Evolutionary conservation across 2,888 invertebrate species (phyloP), one percentile per base, ranked within the genome.

Genomic region (Xiphydria camelus): DNA sequence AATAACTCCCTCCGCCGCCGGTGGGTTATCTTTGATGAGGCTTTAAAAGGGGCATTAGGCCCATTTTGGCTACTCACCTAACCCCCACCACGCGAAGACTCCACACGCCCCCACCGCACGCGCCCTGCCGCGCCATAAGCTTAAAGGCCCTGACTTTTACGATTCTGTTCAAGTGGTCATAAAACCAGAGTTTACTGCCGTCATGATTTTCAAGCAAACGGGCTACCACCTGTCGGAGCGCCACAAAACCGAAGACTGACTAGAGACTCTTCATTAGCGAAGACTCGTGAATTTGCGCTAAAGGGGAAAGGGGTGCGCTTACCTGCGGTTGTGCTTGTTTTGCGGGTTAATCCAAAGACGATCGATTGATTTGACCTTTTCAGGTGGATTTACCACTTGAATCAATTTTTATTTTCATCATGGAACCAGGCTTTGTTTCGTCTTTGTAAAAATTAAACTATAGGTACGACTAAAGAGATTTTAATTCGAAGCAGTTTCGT

Each of bases 91-190:
- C 39, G 15, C 39, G 41, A 47, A 37, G 49, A 53, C 47, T 50
- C 55, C 55, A 65, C 68, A 69, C 71, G 67, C 66, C 68, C 69
- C 62, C 66, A 65, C 70, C 64, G 64, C 75, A 75, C 74, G 73
- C 74, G 75, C 73, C 74, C 71, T 64, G 66, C 67, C 61, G 60
- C 55, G 57, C 63, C 60, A 64, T 64, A 64, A 68, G 73, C 74
- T 75, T 68, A 71, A 69, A 75, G 73, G 71, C 70, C 73, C 72
- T 74, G 80, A 80, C 80, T 77, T 80, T 80, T 80, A 80, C 78
- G 79, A 79, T 76, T 79, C 76, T 73, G 73, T 78, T 79, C 78
- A 79, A 80, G 79, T 77, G 76, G 76, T 78, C 78, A 78, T 80
- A 81, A 81, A 81, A 80, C 77, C 76, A 73, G 71, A 78, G 77